Conservation (phyloP, 2,113 vertebrate genomes). For the Thamnophis sirtalis region DNA sequence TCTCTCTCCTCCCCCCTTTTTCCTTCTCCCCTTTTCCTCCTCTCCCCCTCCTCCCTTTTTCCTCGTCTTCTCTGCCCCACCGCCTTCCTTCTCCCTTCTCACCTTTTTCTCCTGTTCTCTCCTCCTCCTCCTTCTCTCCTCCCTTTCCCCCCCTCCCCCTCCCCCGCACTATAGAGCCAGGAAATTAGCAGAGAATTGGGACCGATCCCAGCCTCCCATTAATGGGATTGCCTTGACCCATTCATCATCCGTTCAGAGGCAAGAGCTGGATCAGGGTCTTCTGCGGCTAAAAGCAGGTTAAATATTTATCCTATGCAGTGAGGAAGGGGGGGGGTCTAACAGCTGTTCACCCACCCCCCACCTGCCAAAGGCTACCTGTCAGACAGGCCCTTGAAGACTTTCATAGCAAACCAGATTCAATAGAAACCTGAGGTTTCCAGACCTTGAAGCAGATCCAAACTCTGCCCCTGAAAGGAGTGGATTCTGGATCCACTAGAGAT, state of each 20-base stretch:
- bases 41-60: too few relatives aligned
- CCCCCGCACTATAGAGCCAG: constrained; percentile 61
- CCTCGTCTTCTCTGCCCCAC: too few relatives aligned
- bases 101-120: too few relatives aligned
- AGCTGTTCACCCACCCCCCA: background rate
- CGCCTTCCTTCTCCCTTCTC: too few relatives aligned
- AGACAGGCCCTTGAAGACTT: background rate
- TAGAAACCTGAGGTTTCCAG: background rate
- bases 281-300: constrained; percentile 68
- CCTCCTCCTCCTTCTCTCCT: too few relatives aligned
- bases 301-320: constrained; percentile 63
- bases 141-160: constrained; percentile 20
- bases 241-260: constrained; percentile 62
- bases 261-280: constrained; percentile 58
- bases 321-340: background rate
- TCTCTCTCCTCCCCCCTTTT: too few relatives aligned
- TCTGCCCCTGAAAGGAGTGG: background rate
- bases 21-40: too few relatives aligned
- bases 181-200: constrained; percentile 65
- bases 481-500: too few relatives aligned
- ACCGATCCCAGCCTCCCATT: constrained; percentile 66
- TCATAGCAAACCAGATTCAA: background rate
- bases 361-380: background rate
- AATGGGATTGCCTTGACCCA: constrained; percentile 63
- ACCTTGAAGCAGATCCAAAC: background rate